Evolutionary conservation across 2,113 vertebrate genomes (phyloP), one percentile per base, ranked within the genome.

Genomic region (Carassius carassius): DNA sequence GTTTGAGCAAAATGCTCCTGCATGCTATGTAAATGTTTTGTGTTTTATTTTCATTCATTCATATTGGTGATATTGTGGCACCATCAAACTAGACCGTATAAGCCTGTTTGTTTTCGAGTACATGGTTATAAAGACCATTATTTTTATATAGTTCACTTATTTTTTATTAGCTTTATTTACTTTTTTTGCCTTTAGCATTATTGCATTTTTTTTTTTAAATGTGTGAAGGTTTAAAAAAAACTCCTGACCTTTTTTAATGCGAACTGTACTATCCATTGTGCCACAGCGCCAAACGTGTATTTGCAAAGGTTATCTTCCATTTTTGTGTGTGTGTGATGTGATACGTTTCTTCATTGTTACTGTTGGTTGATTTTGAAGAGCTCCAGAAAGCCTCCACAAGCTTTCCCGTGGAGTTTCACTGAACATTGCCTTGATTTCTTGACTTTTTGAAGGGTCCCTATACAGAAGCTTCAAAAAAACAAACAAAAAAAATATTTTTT

Each of bases 371-470:
- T 93, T 92, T 91, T 92, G 90, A 93, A 95, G 92, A 94, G 94
- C 94, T 95, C 96, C 95, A 94, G 92, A 95, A 92, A 91, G 91
- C 91, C 91, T 91, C 92, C 94, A 94, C 93, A 94, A 84, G 78
- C 90, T 91, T 96, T 94, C 95, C 94, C 93, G 95, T 94, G 94
- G 94, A 94, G 92, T 92, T 93, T 96, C 95, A 95, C 93, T 90
- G 94, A 94, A 91, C 96, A 95, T 97, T 97, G 96, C 97, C 97
- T 97, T 97, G 97, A 98, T 97, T 96, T 96, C 94, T 95, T 95
- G 93, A 92, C 94, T 96, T 95, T 95, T 94, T 94, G 93, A 96
- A 95, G 94, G 94, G 95, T 95, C 96, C 96, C 94, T 92, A 96
- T 92, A 95, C 96, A 92, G 92, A 93, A 91, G 91, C 93, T 93